phyloP scores from a whole-genome alignment of 1,140 invertebrate genomes.

The Ectropis grisescens region DNA sequence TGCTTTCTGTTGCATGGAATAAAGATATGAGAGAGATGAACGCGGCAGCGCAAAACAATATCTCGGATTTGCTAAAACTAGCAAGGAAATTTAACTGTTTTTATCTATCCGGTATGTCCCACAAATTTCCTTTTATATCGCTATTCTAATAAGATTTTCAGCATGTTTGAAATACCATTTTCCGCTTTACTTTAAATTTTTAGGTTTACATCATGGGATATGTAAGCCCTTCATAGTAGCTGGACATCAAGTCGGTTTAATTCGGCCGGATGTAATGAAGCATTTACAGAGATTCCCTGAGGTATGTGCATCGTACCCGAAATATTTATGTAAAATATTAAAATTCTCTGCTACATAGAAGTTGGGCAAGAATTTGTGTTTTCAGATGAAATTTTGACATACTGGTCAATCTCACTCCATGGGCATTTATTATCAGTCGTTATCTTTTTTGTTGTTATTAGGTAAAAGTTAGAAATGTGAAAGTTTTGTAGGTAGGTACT shows the following conservation, averaged over 20 bases:
- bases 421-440: too few relatives aligned
- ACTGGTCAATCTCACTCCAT: too few relatives aligned
- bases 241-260: conserved; percentile 88
- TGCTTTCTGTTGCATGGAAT: conserved; percentile 22
- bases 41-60: conserved; percentile 41
- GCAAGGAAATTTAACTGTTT: conserved; percentile 90
- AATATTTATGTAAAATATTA: too few relatives aligned
- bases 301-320: too few relatives aligned
- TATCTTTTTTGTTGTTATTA: too few relatives aligned
- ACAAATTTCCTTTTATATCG: conserved; percentile 1
- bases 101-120: conserved; percentile 82
- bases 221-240: conserved; percentile 90
- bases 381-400: too few relatives aligned
- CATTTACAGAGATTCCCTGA: conserved; percentile 86
- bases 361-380: too few relatives aligned
- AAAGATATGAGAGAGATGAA: conserved; percentile 59
- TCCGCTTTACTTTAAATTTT: too few relatives aligned
- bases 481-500: too few relatives aligned
- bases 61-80: conserved; percentile 76
- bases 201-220: conserved; percentile 80
- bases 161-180: background rate
- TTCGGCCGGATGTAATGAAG: conserved; percentile 85
- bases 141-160: conserved; percentile 1
- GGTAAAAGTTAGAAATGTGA: too few relatives aligned
- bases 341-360: too few relatives aligned